Base-by-base conservation (phyloP, 2,888 invertebrate genomes). In the Diploptera punctata region DNA sequence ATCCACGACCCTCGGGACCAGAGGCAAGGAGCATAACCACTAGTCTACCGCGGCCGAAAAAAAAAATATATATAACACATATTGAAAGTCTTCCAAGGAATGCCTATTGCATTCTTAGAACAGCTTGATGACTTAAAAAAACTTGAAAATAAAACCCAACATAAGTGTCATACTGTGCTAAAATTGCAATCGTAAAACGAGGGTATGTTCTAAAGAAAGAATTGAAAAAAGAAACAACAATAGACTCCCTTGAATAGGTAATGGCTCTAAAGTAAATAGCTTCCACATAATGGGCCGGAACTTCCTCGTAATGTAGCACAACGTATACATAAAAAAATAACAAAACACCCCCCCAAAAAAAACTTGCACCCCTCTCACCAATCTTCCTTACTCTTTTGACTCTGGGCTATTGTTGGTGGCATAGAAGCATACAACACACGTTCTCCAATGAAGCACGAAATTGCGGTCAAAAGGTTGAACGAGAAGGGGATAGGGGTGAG, bases 391-490 rank as follows among this genome's bases (percentile, higher is more conserved):
- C 52, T 52, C 19, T 49, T 49, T 52, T 24, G 24, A 52, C 57
- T 57, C 31, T 29, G 4, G 16, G 57, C 57, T 57, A 57, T 57
- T 57, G 57, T 57, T 57, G 54, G 54, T 54, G 26, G 57, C 57
- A 52, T 24, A 13, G 52, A 52, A 52, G 52, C 52, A 57, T 24
- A 57, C 57, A 65, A 26, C 65, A 65, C 65, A 47, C 65, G 65
- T 65, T 65, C 38, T 62, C 52, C 70, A 70, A 70, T 65, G 62
- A 65, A 33, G 70, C 62, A 62, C 62, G 70, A 70, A 70, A 70
- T 70, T 70, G 49, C 70, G 70, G 70, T 70, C 70, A 70, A 70
- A 70, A 70, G 70, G 70, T 70, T 61, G 70, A 61, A 52, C 54
- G 52, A 49, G 49, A 65, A 31, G 38, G 47, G 26, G 65, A 33